These are phyloP conservation scores for Tinea pellionella DNA, from an alignment of 2,888 invertebrate species.

Conservation along the genomic window DNA sequence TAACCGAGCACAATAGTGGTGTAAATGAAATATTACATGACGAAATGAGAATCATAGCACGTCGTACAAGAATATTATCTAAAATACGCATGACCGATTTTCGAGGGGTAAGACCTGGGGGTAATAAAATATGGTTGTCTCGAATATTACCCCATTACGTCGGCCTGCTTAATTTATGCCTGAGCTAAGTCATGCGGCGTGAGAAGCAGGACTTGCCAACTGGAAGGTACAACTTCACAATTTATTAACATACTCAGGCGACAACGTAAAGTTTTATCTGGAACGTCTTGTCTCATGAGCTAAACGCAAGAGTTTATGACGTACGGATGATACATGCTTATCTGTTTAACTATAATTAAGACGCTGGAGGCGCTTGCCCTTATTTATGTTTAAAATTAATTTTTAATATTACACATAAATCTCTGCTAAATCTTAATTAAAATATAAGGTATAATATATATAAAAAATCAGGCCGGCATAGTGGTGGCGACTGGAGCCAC, in stretches of 20 bases:
- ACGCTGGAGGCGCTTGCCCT: not conserved
- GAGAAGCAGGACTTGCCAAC: slow-evolving; percentile 14
- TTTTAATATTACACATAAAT: not conserved
- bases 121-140: slow-evolving; percentile 62
- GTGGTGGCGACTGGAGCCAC: no score
- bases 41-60: slow-evolving; percentile 8
- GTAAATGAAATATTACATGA: slow-evolving; percentile 1
- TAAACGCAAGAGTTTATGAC: slow-evolving; percentile 8
- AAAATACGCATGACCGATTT: slow-evolving; percentile 12
- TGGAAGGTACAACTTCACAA: slow-evolving; percentile 38
- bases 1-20: not conserved
- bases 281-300: slow-evolving; percentile 25
- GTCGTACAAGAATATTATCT: slow-evolving; percentile 7
- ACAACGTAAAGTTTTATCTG: slow-evolving; percentile 58
- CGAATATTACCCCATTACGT: slow-evolving; percentile 64
- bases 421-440: not conserved
- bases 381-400: not conserved
- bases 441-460: no score
- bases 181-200: slow-evolving; percentile 11
- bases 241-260: slow-evolving; percentile 51
- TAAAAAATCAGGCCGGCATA: no score
- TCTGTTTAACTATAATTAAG: slow-evolving; percentile 7
- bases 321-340: slow-evolving; percentile 8
- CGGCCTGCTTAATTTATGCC: slow-evolving; percentile 58
- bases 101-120: slow-evolving; percentile 22